phyloP scores from a whole-genome alignment of 2,888 invertebrate species.

The Trichogramma dendrolimi region DNA sequence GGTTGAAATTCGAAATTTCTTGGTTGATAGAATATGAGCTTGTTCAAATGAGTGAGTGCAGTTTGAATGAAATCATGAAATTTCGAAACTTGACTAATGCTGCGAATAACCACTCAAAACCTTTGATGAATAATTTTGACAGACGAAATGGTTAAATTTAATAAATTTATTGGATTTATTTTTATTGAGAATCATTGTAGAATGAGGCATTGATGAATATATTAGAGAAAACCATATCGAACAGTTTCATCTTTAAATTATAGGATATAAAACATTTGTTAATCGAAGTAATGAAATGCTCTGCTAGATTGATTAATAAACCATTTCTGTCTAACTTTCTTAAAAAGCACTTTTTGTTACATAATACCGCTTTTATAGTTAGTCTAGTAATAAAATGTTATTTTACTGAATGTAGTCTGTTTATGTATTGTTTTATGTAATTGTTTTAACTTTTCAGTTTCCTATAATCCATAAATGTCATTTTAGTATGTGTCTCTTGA shows the following conservation, averaged over 20 bases:
- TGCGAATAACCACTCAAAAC: slow-evolving; percentile 9
- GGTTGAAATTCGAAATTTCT: slow-evolving; percentile 28
- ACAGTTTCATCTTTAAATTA: slow-evolving; percentile 25
- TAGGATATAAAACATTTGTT: slow-evolving; percentile 25
- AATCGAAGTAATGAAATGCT: slow-evolving; percentile 27
- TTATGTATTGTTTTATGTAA: slow-evolving; percentile 23
- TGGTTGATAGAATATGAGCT: slow-evolving; percentile 14
- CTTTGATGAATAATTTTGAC: not conserved
- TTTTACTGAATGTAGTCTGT: slow-evolving; percentile 29
- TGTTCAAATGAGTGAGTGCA: slow-evolving; percentile 15
- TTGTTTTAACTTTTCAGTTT: slow-evolving; percentile 20
- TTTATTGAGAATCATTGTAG: slow-evolving; percentile 19
- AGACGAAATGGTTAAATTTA: not conserved
- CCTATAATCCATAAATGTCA: slow-evolving; percentile 19
- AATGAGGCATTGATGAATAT: slow-evolving; percentile 20
- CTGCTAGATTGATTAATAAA: slow-evolving; percentile 27
- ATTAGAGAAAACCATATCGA: slow-evolving; percentile 29
- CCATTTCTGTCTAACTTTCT: slow-evolving; percentile 22
- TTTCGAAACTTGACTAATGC: slow-evolving; percentile 27
- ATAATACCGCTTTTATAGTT: slow-evolving; percentile 32
- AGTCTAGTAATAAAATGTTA: slow-evolving; percentile 32
- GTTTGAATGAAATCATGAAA: slow-evolving; percentile 18
- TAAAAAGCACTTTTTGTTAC: slow-evolving; percentile 27
- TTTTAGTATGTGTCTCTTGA: slow-evolving; percentile 3
- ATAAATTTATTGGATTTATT: not conserved